Evolutionary conservation across 2,797 vertebrate species (phyloP).

Genomic region (Onychomys leucogaster): DNA sequence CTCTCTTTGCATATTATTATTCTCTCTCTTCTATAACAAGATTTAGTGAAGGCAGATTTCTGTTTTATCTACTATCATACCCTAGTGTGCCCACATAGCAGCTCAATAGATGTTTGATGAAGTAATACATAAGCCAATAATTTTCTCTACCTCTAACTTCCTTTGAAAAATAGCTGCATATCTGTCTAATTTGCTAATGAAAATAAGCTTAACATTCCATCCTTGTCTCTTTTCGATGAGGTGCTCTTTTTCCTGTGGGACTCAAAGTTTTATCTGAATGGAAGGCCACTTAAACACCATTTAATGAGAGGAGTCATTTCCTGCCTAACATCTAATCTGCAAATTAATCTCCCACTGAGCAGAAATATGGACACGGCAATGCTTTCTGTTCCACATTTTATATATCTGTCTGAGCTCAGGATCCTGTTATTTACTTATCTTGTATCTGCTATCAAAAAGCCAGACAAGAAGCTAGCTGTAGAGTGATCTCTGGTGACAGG

Average conservation of each 20-base stretch:
- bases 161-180: background rate
- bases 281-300: constrained; percentile 61
- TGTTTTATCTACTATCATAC: background rate
- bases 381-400: constrained; percentile 48
- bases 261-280: constrained; percentile 54
- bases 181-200: constrained; percentile 15
- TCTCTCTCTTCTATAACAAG: background rate
- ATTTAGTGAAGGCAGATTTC: background rate
- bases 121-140: background rate
- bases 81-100: background rate
- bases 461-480: constrained; percentile 27
- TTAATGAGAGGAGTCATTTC: constrained; percentile 69
- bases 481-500: background rate
- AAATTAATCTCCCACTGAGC: constrained; percentile 68
- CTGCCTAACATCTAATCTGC: constrained; percentile 64
- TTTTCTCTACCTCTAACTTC: background rate
- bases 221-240: constrained; percentile 8
- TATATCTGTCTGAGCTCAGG: constrained; percentile 48
- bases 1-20: background rate
- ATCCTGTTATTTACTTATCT: constrained; percentile 58
- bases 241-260: constrained; percentile 36
- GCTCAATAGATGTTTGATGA: constrained; percentile 30
- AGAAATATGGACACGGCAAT: constrained; percentile 58
- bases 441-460: constrained; percentile 37
- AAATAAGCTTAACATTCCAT: constrained; percentile 25